phyloP scores from a whole-genome alignment of 2,888 invertebrate genomes.

The Leptarthrus brevirostris region DNA sequence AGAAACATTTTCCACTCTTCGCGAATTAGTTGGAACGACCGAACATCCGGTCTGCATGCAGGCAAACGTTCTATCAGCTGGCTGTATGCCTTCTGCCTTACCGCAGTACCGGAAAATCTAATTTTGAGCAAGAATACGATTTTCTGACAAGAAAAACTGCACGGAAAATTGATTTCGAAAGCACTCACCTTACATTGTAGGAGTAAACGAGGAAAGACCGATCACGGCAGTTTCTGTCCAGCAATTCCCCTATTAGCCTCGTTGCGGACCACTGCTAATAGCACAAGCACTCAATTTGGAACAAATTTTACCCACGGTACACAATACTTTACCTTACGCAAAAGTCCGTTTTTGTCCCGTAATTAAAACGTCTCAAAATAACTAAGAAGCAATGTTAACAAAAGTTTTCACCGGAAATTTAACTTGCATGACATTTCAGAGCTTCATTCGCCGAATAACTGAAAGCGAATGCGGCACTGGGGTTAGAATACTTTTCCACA shows the following conservation, averaged over 20 bases:
- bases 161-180: conserved; percentile 26
- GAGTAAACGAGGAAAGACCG: neutral
- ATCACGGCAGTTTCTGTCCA: conserved; percentile 10
- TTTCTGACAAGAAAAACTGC: neutral
- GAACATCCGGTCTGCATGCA: conserved; percentile 30
- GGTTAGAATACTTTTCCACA: conserved; percentile 8
- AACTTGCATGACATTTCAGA: conserved; percentile 43
- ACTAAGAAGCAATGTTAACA: conserved; percentile 1
- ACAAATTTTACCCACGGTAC: neutral
- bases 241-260: neutral
- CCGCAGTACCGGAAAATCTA: conserved; percentile 8
- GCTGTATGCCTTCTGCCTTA: no score
- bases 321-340: neutral
- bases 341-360: neutral
- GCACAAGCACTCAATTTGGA: neutral
- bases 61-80: neutral
- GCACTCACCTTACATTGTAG: conserved; percentile 45
- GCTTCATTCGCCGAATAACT: conserved; percentile 43
- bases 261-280: neutral
- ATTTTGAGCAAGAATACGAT: conserved; percentile 1
- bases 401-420: conserved; percentile 5
- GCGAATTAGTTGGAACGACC: neutral
- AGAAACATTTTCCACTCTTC: neutral
- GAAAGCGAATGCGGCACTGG: conserved; percentile 20
- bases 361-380: conserved; percentile 13